Evolutionary conservation across 2,797 vertebrate species (phyloP).

Genomic region (Parambassis ranga): DNA sequence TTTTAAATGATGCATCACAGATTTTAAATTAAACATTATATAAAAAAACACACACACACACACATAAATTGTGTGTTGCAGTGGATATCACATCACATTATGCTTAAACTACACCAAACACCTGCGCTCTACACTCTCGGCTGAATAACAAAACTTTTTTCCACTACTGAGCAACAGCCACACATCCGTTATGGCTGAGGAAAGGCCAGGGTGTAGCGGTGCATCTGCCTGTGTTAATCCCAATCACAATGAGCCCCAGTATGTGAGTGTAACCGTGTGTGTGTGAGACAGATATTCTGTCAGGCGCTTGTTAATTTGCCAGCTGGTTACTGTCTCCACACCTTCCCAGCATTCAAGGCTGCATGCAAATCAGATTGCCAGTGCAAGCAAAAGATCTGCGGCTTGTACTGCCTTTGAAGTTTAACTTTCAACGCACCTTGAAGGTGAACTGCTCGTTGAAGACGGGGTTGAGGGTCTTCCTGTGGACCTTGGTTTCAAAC

Average conservation of each 20-base stretch:
- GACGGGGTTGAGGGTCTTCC: conserved; percentile 97
- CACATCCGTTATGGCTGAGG: conserved; percentile 44
- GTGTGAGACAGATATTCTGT: conserved; percentile 53
- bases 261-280: conserved; percentile 12
- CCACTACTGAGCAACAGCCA: conserved; percentile 28
- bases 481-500: conserved; percentile 98
- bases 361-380: conserved; percentile 71
- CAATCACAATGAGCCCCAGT: conserved; percentile 37
- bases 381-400: conserved; percentile 46
- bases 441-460: conserved; percentile 99
- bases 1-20: not conserved
- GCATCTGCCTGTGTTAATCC: conserved; percentile 69
- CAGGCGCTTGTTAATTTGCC: conserved; percentile 74
- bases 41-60: not conserved
- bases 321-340: conserved; percentile 74
- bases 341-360: conserved; percentile 55
- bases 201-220: conserved; percentile 20
- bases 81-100: conserved; percentile 42
- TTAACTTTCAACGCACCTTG: conserved; percentile 68
- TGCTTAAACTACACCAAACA: conserved; percentile 36
- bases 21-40: conserved; percentile 12
- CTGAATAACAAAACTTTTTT: conserved; percentile 51
- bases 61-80: conserved; percentile 8
- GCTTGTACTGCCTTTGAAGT: not conserved
- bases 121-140: conserved; percentile 38